Evolutionary conservation across 2,888 invertebrate species (phyloP).

Genomic region (Diaprepes abbreviatus): DNA sequence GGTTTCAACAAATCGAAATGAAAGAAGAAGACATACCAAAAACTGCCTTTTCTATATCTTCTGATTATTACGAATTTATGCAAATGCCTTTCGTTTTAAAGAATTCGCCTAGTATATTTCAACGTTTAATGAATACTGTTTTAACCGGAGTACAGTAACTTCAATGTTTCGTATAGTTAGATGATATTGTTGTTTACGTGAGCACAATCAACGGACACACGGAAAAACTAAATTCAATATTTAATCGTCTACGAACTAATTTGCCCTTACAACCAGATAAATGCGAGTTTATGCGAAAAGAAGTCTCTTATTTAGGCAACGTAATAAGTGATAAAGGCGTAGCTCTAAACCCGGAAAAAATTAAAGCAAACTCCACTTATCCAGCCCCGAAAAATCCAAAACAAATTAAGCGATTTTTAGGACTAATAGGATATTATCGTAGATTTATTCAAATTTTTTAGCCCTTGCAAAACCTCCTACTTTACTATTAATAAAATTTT

Average conservation of each 20-base stretch:
- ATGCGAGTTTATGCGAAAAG: conserved; percentile 2
- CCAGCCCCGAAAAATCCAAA: too few relatives aligned
- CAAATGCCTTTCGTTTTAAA: not conserved
- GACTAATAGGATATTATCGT: too few relatives aligned
- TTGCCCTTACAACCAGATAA: too few relatives aligned
- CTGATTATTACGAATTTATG: not conserved
- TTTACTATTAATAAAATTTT: too few relatives aligned
- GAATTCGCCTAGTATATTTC: not conserved
- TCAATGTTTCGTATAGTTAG: conserved; percentile 4
- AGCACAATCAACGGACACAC: too few relatives aligned
- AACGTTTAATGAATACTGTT: too few relatives aligned
- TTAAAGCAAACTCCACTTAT: not conserved
- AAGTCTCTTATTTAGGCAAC: conserved; percentile 5
- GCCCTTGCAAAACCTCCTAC: conserved; percentile 32
- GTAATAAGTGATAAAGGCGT: conserved; percentile 1
- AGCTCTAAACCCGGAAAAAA: not conserved
- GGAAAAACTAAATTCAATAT: too few relatives aligned
- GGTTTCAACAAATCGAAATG: conserved; percentile 7
- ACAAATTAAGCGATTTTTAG: too few relatives aligned
- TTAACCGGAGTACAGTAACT: not conserved
- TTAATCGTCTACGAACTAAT: too few relatives aligned
- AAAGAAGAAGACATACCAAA: conserved; percentile 8
- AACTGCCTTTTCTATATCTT: conserved; percentile 14
- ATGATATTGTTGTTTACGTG: not conserved
- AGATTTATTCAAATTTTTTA: too few relatives aligned